phyloP scores from a whole-genome alignment of 1,140 invertebrate genomes.

The Halotydeus destructor region DNA sequence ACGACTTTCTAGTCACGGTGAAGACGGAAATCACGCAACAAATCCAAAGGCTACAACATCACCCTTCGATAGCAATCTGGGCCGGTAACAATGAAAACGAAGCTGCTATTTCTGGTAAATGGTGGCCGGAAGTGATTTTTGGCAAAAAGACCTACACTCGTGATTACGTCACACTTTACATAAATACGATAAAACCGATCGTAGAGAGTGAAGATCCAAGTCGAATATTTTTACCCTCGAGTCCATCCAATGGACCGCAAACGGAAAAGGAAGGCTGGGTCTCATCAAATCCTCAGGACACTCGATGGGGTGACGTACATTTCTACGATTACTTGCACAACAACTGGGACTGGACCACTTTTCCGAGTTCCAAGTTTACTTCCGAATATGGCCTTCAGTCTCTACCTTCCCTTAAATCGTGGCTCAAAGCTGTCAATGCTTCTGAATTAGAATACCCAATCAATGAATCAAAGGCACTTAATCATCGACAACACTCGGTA shows the following conservation, averaged over 20 bases:
- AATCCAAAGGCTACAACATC: slow-evolving; percentile 56
- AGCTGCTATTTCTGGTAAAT: slow-evolving; percentile 56
- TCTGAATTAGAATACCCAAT: slow-evolving; percentile 38
- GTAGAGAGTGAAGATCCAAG: slow-evolving; percentile 37
- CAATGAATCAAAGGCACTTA: slow-evolving; percentile 33
- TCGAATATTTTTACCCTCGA: slow-evolving; percentile 55
- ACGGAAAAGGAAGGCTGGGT: slow-evolving; percentile 52
- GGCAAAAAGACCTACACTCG: slow-evolving; percentile 25
- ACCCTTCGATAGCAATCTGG: slow-evolving; percentile 62
- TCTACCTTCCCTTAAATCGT: slow-evolving; percentile 43
- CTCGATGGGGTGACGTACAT: slow-evolving; percentile 52
- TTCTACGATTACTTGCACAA: slow-evolving; percentile 39
- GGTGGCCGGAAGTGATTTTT: slow-evolving; percentile 28
- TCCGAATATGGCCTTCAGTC: slow-evolving; percentile 93
- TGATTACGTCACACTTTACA: slow-evolving; percentile 75
- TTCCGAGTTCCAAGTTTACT: slow-evolving; percentile 58
- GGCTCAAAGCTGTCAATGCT: slow-evolving; percentile 30
- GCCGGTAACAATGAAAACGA: slow-evolving; percentile 98
- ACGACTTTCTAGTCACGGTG: slow-evolving; percentile 48
- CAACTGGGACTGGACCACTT: slow-evolving; percentile 52
- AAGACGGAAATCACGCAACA: slow-evolving; percentile 58
- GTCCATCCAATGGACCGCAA: slow-evolving; percentile 70
- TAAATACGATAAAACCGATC: slow-evolving; percentile 42
- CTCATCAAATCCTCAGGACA: slow-evolving; percentile 48
- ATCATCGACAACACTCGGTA: slow-evolving; percentile 60